phyloP scores from a whole-genome alignment of 2,113 vertebrate genomes.

The Phalacrocorax aristotelis region DNA sequence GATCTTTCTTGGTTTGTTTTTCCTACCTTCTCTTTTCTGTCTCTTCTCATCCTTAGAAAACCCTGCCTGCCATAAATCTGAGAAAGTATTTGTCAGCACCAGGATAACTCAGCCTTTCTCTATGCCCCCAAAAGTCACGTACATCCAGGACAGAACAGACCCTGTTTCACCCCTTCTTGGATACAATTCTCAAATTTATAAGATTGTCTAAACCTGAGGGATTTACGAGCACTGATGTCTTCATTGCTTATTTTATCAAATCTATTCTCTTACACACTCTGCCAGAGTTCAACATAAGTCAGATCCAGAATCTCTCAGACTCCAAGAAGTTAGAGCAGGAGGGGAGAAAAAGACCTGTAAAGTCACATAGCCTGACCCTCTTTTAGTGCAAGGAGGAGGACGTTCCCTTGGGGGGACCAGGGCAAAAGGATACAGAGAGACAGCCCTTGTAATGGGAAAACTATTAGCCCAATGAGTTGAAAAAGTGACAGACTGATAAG shows the following conservation, averaged over 20 bases:
- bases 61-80: neutral
- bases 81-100: neutral
- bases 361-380: neutral
- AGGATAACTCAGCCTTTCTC: neutral
- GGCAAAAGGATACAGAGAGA: neutral
- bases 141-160: neutral
- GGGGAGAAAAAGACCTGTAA: neutral
- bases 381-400: neutral
- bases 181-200: neutral
- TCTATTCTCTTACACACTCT: neutral
- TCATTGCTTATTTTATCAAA: neutral
- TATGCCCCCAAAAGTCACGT: neutral
- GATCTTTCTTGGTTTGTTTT: neutral
- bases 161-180: neutral
- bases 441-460: constrained; percentile 3
- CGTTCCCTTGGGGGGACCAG: neutral
- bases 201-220: neutral
- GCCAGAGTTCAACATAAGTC: neutral
- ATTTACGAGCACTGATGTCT: neutral
- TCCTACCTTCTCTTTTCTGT: neutral
- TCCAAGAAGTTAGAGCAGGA: neutral
- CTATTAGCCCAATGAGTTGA: constrained; percentile 53
- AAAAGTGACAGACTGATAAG: constrained; percentile 59
- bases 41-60: neutral
- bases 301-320: neutral